Base-by-base conservation (phyloP, 2,113 vertebrate species). In the Uria aalge region DNA sequence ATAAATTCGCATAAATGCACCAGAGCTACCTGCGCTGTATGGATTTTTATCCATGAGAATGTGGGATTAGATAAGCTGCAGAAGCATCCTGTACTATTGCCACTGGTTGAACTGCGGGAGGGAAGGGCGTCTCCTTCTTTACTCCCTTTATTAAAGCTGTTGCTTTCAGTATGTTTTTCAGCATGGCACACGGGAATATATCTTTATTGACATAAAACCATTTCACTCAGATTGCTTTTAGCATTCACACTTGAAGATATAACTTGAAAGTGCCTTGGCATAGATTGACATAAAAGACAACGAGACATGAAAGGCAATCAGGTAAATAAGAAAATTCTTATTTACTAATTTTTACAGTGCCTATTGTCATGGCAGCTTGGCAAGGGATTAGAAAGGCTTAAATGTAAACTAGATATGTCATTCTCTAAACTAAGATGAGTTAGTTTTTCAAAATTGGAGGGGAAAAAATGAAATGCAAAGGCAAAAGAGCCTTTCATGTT, bases 371-470 rank as follows among this genome's bases (percentile, higher is more conserved):
- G n/a, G 30, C 19, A 69, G 24, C 43, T 92, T 87, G 22, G 40
- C 36, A 92, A 73, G 22, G 60, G 69, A 87, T 91, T 91, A 91
- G 36, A 85, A 94, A 50, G 53, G 89, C 76, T 96, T 81, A 94
- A 94, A 96, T 84, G 57, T 84, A 89, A 89, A 95, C 94, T 60
- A 95, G 48, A 53, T 53, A 53, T 85, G 83, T 66, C 82, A 81
- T 92, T 96, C n/a, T 86, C 73, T 68, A 90, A 92, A 77, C n/a
- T n/a, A 74, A 96, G 94, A 80, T 22, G 43, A 85, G 7, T 73
- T 69, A 78, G 53, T 67, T 67, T 62, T 76, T 92, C 80, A 75
- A 68, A 91, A 75, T 1, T 48, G 30, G 8, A 81, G 6, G 11
- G 9, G 2, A 2, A 8, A 2, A 8, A n/a, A 57, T 32, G 2